These are phyloP conservation scores for Folsomia manolachei DNA, from an alignment of 2,888 invertebrate genomes.

Conservation along the genomic window DNA sequence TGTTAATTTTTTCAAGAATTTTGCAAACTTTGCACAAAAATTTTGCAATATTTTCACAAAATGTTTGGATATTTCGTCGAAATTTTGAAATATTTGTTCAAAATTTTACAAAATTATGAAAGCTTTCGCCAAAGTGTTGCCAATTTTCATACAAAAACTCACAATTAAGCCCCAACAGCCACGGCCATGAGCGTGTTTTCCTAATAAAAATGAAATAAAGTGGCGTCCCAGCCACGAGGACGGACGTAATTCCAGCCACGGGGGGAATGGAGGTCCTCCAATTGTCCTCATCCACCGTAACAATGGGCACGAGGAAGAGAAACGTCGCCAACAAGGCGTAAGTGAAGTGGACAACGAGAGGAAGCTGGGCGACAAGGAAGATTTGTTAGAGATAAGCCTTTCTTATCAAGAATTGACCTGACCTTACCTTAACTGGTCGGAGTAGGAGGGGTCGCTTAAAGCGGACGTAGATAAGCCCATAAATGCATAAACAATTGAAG, in stretches of 20 bases:
- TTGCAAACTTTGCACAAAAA: no score
- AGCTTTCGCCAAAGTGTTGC: background rate
- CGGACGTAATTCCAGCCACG: conserved; percentile 8
- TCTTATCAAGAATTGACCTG: no score
- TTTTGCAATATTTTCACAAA: no score
- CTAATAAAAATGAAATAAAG: conserved; percentile 15
- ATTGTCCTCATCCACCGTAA: background rate
- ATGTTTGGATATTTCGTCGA: no score
- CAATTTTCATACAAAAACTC: background rate
- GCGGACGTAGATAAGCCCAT: conserved; percentile 18
- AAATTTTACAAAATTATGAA: background rate
- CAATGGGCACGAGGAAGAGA: conserved; percentile 5
- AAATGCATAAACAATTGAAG: conserved; percentile 13
- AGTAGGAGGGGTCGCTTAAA: conserved; percentile 8
- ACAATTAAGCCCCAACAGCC: background rate
- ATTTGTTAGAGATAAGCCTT: no score
- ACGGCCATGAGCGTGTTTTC: background rate
- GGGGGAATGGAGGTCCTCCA: background rate
- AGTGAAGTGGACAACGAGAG: background rate
- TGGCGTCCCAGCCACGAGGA: conserved; percentile 11
- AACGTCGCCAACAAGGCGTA: conserved; percentile 1
- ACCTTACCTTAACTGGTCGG: conserved; percentile 18
- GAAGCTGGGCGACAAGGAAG: background rate
- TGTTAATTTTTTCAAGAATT: no score
- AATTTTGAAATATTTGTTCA: background rate